Conservation (phyloP, 2,113 vertebrate species). For the Pituophis catenifer region DNA sequence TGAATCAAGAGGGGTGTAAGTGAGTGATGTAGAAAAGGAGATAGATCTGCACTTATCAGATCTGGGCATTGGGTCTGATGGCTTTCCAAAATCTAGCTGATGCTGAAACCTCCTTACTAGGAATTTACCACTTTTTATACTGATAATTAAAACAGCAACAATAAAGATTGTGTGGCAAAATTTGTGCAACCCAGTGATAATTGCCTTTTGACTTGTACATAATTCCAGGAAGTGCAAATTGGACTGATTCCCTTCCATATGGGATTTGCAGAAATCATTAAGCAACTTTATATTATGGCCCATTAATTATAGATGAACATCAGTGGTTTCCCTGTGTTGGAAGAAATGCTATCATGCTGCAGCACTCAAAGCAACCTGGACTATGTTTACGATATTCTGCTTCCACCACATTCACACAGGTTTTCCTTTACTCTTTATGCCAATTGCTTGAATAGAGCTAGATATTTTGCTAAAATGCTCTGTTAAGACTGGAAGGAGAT, state of each 20-base stretch:
- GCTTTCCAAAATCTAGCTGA: not conserved
- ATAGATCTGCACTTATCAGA: not conserved
- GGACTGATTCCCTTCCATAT: not conserved
- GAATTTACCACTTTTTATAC: not conserved
- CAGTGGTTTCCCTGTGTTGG: not conserved
- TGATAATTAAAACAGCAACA: not conserved
- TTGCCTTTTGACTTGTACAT: not conserved
- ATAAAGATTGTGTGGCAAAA: not conserved
- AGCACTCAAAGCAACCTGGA: not conserved
- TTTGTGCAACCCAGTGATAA: not conserved
- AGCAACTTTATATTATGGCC: not conserved
- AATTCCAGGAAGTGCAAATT: not conserved
- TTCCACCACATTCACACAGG: not conserved
- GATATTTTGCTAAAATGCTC: not conserved
- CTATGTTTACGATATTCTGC: not conserved
- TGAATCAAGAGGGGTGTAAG: not conserved
- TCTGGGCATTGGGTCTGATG: not conserved
- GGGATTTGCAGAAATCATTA: not conserved
- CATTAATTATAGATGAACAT: not conserved
- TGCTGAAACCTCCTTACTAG: not conserved
- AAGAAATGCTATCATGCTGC: not conserved
- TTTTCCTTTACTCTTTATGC: not conserved
- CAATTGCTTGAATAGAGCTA: not conserved
- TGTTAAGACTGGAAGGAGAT: slow-evolving; percentile 4
- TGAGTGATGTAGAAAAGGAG: not conserved